Evolutionary conservation across 1,140 invertebrate genomes (phyloP), one percentile per base, ranked within the genome.

Genomic region (Zaprionus ornatus): DNA sequence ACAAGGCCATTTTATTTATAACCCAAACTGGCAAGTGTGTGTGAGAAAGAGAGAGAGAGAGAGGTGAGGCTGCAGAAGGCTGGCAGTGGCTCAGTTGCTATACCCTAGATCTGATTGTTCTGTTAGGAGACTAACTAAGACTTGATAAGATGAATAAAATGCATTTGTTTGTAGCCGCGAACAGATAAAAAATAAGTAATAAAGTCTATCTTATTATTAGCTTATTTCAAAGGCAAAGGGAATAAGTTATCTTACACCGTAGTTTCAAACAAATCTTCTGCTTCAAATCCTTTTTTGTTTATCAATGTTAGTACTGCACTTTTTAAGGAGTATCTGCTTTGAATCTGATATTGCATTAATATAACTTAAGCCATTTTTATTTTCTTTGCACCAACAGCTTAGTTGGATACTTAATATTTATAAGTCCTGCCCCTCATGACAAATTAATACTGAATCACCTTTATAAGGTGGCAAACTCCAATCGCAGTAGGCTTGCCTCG

Each of bases 1-100:
- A 61, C 74, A 86, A 74, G 64, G 60, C 82, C 79, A 79, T 59
- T 85, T 79, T 86, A 82, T 86, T 85, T 85, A 86, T 82, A 86
- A 73, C 61, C 64, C 54, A 52, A 64, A 55, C 42, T 27, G 57
- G 40, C 63, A 57, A 67, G 55, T 57, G 55, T 17, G 25, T 27
- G 12, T 17, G 15, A 3, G 6, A 19, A 17, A 17, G 40, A 17
- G 40, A 45, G 40, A n/a, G 40, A n/a, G 37, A 40, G 5, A 5
- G 17, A 4, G 19, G 19, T 50, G 13, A 5, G 10, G 45, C 17
- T 13, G 21, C 19, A 50, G 45, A 12, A 23, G 19, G 19, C 45
- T 12, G 23, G 21, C 45, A 50, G 19, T n/a, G n/a, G n/a, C n/a
- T 55, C 52, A 55, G 15, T 55, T 27, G 21, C 4, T 19, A 50